Conservation (phyloP, 2,888 invertebrate genomes). For the Eremobia ochroleuca region DNA sequence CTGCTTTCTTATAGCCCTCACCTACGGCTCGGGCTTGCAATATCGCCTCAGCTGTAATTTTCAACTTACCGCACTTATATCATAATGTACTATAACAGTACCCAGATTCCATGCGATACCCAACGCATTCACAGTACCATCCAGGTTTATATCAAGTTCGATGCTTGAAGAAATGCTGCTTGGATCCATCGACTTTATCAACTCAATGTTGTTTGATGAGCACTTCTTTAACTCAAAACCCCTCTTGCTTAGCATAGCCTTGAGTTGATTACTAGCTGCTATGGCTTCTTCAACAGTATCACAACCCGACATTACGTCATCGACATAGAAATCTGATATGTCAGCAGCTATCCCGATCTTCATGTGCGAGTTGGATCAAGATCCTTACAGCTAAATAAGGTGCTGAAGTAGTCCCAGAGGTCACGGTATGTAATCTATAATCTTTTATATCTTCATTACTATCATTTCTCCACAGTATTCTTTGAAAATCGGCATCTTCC, state of each 20-base stretch:
- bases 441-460: conserved; percentile 24
- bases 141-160: background rate
- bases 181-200: conserved; percentile 9
- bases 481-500: conserved; percentile 50
- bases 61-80: too few relatives aligned
- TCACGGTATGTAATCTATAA: conserved; percentile 42
- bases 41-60: too few relatives aligned
- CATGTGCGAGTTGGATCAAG: conserved; percentile 15
- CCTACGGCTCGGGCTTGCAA: too few relatives aligned
- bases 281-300: conserved; percentile 60
- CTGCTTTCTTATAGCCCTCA: too few relatives aligned
- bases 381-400: conserved; percentile 28
- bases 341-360: conserved; percentile 11
- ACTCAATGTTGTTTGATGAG: conserved; percentile 7
- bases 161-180: conserved; percentile 3
- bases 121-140: too few relatives aligned
- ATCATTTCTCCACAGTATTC: conserved; percentile 30
- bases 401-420: conserved; percentile 49
- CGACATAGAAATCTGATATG: conserved; percentile 41
- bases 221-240: conserved; percentile 18
- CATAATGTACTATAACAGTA: too few relatives aligned
- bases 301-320: conserved; percentile 55
- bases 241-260: conserved; percentile 3
- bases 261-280: conserved; percentile 58
- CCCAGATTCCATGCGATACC: too few relatives aligned